Conservation (phyloP, 2,113 vertebrate genomes). For the Charadrius vociferus region DNA sequence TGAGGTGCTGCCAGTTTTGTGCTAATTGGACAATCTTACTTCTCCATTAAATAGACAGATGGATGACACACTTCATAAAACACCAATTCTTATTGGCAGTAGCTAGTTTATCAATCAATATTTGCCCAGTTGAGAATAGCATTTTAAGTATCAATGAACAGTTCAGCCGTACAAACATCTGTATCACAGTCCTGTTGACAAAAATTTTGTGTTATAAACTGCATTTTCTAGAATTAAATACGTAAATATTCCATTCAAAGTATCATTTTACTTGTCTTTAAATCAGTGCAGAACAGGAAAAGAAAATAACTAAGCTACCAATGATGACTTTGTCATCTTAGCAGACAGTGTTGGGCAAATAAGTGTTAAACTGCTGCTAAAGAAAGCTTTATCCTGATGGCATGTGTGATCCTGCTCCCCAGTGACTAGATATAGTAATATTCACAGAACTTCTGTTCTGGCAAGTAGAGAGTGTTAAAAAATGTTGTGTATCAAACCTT, state of each 20-base stretch:
- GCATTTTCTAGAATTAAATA: not conserved
- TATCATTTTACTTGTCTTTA: not conserved
- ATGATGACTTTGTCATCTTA: not conserved
- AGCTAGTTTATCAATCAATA: not conserved
- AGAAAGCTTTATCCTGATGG: not conserved
- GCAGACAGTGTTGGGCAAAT: not conserved
- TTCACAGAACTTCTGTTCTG: not conserved
- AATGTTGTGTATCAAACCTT: not conserved
- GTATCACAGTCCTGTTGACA: not conserved
- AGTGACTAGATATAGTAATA: not conserved
- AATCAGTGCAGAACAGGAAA: not conserved
- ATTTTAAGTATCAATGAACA: not conserved
- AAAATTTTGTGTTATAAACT: not conserved
- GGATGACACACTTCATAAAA: not conserved
- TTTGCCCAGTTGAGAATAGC: not conserved
- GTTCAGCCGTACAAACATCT: not conserved
- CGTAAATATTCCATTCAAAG: not conserved
- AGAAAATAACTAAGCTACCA: not conserved
- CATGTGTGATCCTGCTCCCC: not conserved
- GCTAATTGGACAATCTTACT: not conserved
- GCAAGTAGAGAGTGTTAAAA: not conserved
- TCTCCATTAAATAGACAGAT: slow-evolving; percentile 1
- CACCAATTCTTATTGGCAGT: not conserved
- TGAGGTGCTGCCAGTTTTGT: not conserved
- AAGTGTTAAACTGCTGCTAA: not conserved